phyloP scores from a whole-genome alignment of 2,113 vertebrate genomes.

The Trematocara macrostoma region DNA sequence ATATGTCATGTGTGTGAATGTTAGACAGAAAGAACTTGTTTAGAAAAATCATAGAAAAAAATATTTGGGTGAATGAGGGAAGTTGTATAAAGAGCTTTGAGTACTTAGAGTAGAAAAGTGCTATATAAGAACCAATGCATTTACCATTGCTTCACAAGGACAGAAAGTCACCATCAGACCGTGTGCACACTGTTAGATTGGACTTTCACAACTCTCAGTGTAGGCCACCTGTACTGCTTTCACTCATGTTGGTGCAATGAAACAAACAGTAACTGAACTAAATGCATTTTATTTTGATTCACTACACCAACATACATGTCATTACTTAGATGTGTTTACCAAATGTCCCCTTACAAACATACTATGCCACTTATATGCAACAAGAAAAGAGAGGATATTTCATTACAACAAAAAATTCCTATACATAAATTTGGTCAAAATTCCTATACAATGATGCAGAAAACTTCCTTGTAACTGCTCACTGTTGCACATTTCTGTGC shows the following conservation, averaged over 20 bases:
- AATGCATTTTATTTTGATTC: neutral
- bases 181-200: accelerated
- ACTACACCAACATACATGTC: neutral
- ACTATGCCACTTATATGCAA: neutral
- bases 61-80: neutral
- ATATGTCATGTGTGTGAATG: neutral
- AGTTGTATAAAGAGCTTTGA: neutral
- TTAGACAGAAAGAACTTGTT: accelerated
- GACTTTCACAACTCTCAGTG: neutral
- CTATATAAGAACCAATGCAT: accelerated
- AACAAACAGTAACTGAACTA: neutral
- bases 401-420: accelerated
- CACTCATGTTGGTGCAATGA: neutral
- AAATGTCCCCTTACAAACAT: neutral
- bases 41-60: neutral
- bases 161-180: neutral
- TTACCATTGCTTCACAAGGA: neutral
- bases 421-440: accelerated
- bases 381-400: neutral
- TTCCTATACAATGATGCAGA: accelerated
- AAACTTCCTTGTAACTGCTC: accelerated
- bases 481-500: neutral
- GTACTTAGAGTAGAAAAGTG: neutral
- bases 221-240: accelerated
- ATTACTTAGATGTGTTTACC: neutral